phyloP scores from a whole-genome alignment of 2,888 invertebrate genomes.

The Stenichneumon culpator region DNA sequence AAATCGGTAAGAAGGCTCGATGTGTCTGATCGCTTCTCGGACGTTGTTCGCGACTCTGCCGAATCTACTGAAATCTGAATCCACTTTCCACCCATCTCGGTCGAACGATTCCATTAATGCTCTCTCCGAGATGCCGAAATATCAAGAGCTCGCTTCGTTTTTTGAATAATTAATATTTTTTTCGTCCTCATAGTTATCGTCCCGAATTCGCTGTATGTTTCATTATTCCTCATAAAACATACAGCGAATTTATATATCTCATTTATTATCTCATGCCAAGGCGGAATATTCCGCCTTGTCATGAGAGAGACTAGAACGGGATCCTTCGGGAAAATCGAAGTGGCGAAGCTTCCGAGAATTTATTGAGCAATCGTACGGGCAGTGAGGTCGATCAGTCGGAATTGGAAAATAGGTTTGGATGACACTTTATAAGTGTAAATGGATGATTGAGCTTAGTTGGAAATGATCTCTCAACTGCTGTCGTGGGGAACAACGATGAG shows the following conservation, averaged over 20 bases:
- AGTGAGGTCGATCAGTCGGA: slow-evolving; percentile 60
- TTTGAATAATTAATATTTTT: not conserved
- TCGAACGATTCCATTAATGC: not conserved
- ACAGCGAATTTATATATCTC: not conserved
- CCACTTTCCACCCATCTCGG: not conserved
- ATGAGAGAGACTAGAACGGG: not conserved
- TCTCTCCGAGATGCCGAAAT: not conserved
- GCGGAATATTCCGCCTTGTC: not conserved
- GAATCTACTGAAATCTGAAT: not conserved
- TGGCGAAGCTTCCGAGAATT: slow-evolving; percentile 49
- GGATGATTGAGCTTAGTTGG: slow-evolving; percentile 62
- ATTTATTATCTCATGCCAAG: not conserved
- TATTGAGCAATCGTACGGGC: slow-evolving; percentile 53
- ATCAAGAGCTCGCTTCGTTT: not conserved
- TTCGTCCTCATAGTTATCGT: too few relatives aligned
- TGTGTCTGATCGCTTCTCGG: slow-evolving; percentile 32
- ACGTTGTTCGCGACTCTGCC: not conserved
- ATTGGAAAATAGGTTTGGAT: slow-evolving; percentile 70
- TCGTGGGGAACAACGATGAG: slow-evolving; percentile 37
- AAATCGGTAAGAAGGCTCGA: slow-evolving; percentile 28
- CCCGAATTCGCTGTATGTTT: too few relatives aligned
- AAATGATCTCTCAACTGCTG: slow-evolving; percentile 62
- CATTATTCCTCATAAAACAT: too few relatives aligned
- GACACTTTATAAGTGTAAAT: slow-evolving; percentile 61
- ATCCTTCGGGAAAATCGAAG: slow-evolving; percentile 41